Conservation (phyloP, 2,113 vertebrate species). For the Bambusicola thoracicus region DNA sequence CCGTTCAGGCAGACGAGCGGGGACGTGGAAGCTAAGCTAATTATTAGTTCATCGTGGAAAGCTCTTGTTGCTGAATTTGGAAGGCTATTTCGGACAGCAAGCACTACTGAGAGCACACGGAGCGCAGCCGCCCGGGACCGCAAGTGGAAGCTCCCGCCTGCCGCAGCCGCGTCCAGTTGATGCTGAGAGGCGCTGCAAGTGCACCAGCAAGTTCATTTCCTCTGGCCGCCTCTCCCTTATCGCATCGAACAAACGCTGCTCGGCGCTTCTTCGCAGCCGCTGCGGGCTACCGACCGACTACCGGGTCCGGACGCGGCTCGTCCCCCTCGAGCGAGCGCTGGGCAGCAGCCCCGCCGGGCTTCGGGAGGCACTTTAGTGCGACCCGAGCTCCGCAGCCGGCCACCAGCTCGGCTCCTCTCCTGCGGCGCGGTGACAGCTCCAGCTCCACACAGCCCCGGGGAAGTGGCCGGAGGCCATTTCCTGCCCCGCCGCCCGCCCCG, state of each 20-base stretch:
- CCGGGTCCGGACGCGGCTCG: too few relatives aligned
- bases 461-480: background rate
- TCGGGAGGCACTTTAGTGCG: background rate
- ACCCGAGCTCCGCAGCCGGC: background rate
- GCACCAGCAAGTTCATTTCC: background rate
- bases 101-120: rapidly evolving
- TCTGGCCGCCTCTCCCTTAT: background rate
- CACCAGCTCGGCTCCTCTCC: rapidly evolving
- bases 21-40: background rate
- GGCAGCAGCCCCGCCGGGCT: background rate
- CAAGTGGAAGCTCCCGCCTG: background rate
- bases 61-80: background rate
- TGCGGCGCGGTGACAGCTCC: background rate
- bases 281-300: background rate
- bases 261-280: background rate
- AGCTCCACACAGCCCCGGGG: background rate
- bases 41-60: background rate
- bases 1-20: background rate
- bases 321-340: rapidly evolving
- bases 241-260: background rate
- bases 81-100: background rate
- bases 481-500: background rate
- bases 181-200: rapidly evolving
- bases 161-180: rapidly evolving
- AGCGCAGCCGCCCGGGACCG: background rate